Conservation (phyloP, 2,888 invertebrate genomes). For the Nudaria mundana region DNA sequence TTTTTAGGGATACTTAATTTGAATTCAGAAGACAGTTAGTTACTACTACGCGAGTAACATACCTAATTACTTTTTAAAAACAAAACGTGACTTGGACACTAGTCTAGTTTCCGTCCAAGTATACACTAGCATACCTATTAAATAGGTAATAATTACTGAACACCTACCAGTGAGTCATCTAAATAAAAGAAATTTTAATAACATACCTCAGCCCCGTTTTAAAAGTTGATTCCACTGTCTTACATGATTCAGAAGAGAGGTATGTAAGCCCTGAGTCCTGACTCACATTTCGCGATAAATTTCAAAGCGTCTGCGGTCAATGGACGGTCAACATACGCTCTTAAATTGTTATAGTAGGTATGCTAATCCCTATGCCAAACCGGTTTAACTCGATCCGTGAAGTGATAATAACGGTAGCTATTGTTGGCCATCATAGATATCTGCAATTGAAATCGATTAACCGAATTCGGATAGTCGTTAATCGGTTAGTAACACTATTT, state of each 20-base stretch:
- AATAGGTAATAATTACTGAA: no score
- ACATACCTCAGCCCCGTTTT: no score
- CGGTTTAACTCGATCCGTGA: not conserved
- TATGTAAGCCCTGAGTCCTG: no score
- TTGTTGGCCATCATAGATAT: conserved; percentile 12
- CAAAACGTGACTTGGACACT: conserved; percentile 8
- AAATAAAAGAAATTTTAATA: no score
- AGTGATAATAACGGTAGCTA: conserved; percentile 5
- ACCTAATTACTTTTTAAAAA: conserved; percentile 7
- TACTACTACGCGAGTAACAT: conserved; percentile 12
- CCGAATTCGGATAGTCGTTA: conserved; percentile 8
- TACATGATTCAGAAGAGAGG: conserved; percentile 63
- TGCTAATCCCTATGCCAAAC: conserved; percentile 11
- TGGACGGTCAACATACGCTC: conserved; percentile 24
- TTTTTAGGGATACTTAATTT: conserved; percentile 21
- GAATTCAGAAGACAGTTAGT: conserved; percentile 21
- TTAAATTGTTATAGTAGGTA: conserved; percentile 10
- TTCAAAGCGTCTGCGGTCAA: conserved; percentile 45
- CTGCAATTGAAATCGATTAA: conserved; percentile 6
- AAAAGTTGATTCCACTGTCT: no score
- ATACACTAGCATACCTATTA: no score
- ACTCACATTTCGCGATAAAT: conserved; percentile 58
- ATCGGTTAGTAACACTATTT: not conserved
- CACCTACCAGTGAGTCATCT: no score
- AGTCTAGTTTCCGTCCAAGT: no score